Evolutionary conservation across 2,797 vertebrate genomes (phyloP).

Genomic region (Acestrorhynchus altus): DNA sequence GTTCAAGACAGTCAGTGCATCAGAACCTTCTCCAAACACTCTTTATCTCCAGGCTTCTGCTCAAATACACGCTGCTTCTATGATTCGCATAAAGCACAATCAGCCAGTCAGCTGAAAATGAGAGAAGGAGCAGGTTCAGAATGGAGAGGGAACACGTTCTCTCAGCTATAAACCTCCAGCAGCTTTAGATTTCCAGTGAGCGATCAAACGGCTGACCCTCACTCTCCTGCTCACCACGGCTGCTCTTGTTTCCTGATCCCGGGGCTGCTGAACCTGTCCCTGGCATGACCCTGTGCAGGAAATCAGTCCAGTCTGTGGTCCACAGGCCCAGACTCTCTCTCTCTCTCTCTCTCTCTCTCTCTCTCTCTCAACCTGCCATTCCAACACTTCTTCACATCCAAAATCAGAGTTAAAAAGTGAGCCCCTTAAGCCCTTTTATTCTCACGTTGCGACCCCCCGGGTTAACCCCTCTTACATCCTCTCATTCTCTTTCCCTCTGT

Average conservation of each 20-base stretch:
- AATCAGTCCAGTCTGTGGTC: conserved; percentile 83
- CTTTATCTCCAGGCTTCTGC: background rate
- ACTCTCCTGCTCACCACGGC: conserved; percentile 43
- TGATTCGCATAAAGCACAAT: background rate
- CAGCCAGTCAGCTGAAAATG: background rate
- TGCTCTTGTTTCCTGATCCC: conserved; percentile 69
- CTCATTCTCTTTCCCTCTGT: conserved; percentile 51
- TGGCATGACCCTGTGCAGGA: conserved; percentile 82
- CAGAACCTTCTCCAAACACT: background rate
- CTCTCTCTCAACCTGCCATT: conserved; percentile 38
- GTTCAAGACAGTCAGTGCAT: background rate
- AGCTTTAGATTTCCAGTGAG: conserved; percentile 48
- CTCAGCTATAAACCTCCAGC: conserved; percentile 38
- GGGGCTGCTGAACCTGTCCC: conserved; percentile 76
- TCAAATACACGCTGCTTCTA: background rate
- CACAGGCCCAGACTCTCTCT: conserved; percentile 62
- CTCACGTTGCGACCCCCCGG: conserved; percentile 62
- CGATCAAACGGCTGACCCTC: conserved; percentile 51
- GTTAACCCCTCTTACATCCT: conserved; percentile 58
- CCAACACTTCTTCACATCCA: conserved; percentile 63
- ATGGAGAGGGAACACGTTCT: conserved; percentile 35
- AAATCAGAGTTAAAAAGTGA: conserved; percentile 69
- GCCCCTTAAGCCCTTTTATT: conserved; percentile 63
- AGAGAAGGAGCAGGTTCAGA: conserved; percentile 10
- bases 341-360: conserved; percentile 55